Percentiles rank a stretch among this genome's conserved stretches.
Evolutionary conservation across 2,113 vertebrate species (phyloP).

Genomic region (Hypomesus transpacificus): DNA sequence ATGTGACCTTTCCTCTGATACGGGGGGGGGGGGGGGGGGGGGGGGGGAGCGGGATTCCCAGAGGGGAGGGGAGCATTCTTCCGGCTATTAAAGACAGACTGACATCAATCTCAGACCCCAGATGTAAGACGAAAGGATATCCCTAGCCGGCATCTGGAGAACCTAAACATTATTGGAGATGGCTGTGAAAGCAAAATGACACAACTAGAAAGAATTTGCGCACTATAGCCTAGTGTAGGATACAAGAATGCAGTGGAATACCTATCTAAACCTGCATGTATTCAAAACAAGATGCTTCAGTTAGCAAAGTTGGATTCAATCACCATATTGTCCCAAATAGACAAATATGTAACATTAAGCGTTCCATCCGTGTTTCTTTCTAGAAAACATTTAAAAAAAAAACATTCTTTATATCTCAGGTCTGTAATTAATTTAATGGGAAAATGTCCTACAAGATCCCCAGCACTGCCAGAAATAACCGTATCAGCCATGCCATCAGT

Average conservation of each 20-base stretch:
- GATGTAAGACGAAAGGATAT: background rate
- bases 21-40: constrained; percentile 5
- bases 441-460: background rate
- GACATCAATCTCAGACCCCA: constrained; percentile 18
- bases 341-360: background rate
- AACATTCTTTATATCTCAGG: background rate
- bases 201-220: no score
- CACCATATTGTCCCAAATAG: background rate
- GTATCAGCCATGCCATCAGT: constrained; percentile 9
- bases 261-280: no score
- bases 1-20: constrained; percentile 3
- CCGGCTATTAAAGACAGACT: constrained; percentile 27
- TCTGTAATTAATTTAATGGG: background rate
- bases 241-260: no score
- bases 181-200: no score
- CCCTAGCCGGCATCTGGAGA: no score
- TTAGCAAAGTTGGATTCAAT: background rate
- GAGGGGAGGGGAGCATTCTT: constrained; percentile 31
- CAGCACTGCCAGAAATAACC: background rate
- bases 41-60: constrained; percentile 19
- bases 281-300: no score
- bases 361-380: background rate
- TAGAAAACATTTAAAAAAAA: background rate
- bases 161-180: no score
- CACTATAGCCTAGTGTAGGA: background rate